Conservation (phyloP, 2,797 vertebrate species). For the Anolis apletophallus region DNA sequence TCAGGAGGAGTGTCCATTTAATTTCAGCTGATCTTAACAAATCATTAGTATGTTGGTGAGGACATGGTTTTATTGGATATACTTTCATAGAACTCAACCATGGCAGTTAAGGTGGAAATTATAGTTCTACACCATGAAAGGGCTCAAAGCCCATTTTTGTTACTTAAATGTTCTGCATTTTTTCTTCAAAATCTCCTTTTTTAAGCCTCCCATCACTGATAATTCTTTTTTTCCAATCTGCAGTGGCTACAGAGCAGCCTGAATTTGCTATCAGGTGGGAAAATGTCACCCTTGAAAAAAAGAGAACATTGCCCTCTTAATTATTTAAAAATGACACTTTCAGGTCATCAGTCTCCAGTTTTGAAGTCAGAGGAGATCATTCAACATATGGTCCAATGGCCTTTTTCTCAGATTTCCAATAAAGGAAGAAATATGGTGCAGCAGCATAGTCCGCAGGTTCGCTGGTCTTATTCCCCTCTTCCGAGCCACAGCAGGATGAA, state of each 20-base stretch:
- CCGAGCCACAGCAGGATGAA: conserved; percentile 13
- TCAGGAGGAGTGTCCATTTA: too few species aligned
- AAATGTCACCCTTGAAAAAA: neutral
- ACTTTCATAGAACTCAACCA: too few species aligned
- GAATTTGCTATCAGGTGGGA: neutral
- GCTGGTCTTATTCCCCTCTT: neutral
- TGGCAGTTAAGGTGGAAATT: too few species aligned
- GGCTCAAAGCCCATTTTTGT: too few species aligned
- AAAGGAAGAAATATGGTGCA: neutral
- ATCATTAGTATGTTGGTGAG: too few species aligned
- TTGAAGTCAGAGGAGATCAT: conserved; percentile 33
- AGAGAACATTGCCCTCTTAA: neutral
- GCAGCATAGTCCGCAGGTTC: conserved; percentile 1
- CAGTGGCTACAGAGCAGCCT: neutral
- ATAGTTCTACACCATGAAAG: too few species aligned
- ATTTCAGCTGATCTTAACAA: too few species aligned
- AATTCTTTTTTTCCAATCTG: neutral
- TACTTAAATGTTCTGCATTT: too few species aligned
- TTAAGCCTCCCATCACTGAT: neutral
- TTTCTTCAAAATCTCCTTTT: too few species aligned
- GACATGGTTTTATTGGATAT: too few species aligned
- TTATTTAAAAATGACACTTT: conserved; percentile 1
- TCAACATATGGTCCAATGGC: neutral
- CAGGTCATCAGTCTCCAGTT: conserved; percentile 24
- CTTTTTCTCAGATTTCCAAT: conserved; percentile 24